A percentile compares a stretch with the other conserved stretches of the same genome.
These are phyloP conservation scores for Xenopus laevis DNA, from an alignment of 2,113 vertebrate genomes.

Conservation along the genomic window DNA sequence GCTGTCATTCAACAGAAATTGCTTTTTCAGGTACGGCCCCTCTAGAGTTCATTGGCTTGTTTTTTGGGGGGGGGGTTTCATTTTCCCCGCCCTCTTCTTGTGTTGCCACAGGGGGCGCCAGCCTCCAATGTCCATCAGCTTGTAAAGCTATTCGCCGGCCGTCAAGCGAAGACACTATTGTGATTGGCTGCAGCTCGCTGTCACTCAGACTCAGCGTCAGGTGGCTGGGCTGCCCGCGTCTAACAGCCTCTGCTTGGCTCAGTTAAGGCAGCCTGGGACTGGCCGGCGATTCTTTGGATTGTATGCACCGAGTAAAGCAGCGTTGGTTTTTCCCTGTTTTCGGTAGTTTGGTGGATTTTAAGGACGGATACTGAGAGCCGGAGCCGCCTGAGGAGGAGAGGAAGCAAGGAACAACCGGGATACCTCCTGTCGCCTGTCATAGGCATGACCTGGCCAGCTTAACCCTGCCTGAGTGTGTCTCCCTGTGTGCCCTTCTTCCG, in stretches of 20 bases:
- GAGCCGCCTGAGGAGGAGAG: conserved; percentile 4
- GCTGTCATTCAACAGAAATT: conserved; percentile 20
- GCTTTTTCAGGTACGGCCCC: not conserved
- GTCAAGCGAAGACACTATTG: not conserved
- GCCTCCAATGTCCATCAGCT: not conserved
- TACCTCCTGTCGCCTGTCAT: conserved; percentile 12
- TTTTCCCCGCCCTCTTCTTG: conserved; percentile 11
- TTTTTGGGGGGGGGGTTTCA: too few species aligned
- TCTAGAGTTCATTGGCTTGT: not conserved
- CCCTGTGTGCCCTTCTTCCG: not conserved
- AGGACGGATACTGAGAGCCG: not conserved
- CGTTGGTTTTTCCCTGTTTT: not conserved
- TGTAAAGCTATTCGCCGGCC: not conserved
- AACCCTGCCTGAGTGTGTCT: not conserved
- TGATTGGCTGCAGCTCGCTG: conserved; percentile 4
- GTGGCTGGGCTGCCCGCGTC: conserved; percentile 43
- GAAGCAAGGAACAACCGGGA: conserved; percentile 6
- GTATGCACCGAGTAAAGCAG: not conserved
- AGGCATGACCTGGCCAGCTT: conserved; percentile 23
- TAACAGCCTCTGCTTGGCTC: conserved; percentile 28
- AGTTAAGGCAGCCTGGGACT: not conserved
- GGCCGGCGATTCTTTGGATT: conserved; percentile 22
- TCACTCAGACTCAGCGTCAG: conserved; percentile 37
- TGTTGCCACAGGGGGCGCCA: not conserved
- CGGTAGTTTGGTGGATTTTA: conserved; percentile 7